A percentile compares a stretch with the other conserved stretches of the same genome.
Conservation (phyloP, 2,888 invertebrate genomes). For the Andrena bicolor region DNA sequence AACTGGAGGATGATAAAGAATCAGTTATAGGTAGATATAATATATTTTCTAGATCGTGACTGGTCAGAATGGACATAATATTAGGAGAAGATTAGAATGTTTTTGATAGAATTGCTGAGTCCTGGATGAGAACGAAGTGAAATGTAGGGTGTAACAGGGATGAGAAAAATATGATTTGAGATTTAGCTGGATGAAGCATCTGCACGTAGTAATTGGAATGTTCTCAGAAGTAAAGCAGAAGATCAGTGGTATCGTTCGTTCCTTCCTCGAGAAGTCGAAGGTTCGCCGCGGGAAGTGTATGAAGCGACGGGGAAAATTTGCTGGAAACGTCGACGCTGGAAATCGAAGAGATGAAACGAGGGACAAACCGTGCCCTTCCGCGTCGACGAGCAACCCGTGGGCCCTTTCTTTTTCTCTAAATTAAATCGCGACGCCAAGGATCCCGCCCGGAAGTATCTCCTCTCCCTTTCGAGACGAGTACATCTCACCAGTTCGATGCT, state of each 20-base stretch:
- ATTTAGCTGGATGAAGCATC: too few relatives aligned
- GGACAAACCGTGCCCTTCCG: constrained; percentile 15
- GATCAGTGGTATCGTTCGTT: background rate
- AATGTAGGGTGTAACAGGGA: background rate
- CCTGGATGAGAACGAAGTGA: background rate
- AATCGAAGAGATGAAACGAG: constrained; percentile 33
- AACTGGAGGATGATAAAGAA: too few relatives aligned
- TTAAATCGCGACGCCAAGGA: constrained; percentile 54
- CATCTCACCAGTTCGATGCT: constrained; percentile 39
- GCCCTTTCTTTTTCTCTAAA: constrained; percentile 38
- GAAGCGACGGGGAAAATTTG: constrained; percentile 36
- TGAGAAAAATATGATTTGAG: too few relatives aligned
- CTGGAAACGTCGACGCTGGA: background rate
- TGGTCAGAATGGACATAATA: too few relatives aligned
- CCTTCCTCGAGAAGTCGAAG: background rate
- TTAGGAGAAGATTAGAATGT: too few relatives aligned
- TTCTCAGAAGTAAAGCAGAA: background rate
- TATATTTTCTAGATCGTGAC: too few relatives aligned
- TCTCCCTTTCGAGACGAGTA: constrained; percentile 40
- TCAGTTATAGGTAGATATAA: too few relatives aligned
- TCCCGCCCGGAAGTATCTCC: constrained; percentile 41
- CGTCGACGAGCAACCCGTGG: background rate
- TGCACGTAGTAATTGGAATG: too few relatives aligned
- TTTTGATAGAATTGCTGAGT: too few relatives aligned
- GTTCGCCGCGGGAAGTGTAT: background rate